phyloP scores from a whole-genome alignment of 2,113 vertebrate species.

The Clarias macrocephalus region DNA sequence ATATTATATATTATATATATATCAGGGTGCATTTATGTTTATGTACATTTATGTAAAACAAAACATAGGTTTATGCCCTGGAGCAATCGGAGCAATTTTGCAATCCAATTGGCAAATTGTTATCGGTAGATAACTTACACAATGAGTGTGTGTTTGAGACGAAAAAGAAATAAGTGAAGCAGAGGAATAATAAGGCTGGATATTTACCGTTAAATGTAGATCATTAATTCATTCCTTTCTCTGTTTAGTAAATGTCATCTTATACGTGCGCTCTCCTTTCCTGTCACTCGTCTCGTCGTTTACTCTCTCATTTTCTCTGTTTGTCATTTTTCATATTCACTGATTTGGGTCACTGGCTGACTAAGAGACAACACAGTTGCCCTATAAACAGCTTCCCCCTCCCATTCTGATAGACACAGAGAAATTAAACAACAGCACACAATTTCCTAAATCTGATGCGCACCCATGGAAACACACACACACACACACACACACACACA shows the following conservation, averaged over 20 bases:
- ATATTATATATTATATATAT: no score
- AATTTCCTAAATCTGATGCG: conserved; percentile 30
- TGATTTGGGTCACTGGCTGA: conserved; percentile 75
- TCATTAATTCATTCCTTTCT: conserved; percentile 57
- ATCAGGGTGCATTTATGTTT: not conserved
- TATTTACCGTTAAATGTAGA: conserved; percentile 65
- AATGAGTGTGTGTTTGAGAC: conserved; percentile 38
- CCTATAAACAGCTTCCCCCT: conserved; percentile 63
- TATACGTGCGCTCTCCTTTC: conserved; percentile 2
- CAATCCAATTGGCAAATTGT: not conserved
- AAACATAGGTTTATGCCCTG: no score
- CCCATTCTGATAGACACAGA: conserved; percentile 25
- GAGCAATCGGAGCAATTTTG: not conserved
- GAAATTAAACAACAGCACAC: conserved; percentile 27
- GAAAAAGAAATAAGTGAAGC: conserved; percentile 44
- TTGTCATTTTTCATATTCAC: conserved; percentile 57
- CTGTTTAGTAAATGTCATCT: conserved; percentile 59
- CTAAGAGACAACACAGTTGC: conserved; percentile 72
- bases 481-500: no score
- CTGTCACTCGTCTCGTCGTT: conserved; percentile 49
- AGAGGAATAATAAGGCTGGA: conserved; percentile 57
- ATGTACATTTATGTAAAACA: no score
- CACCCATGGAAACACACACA: no score
- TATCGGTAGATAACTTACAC: not conserved
- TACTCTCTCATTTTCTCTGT: conserved; percentile 44